A percentile compares a stretch with the other conserved stretches of the same genome.
phyloP scores from a whole-genome alignment of 2,888 invertebrate species.

The Idaea dimidiata region DNA sequence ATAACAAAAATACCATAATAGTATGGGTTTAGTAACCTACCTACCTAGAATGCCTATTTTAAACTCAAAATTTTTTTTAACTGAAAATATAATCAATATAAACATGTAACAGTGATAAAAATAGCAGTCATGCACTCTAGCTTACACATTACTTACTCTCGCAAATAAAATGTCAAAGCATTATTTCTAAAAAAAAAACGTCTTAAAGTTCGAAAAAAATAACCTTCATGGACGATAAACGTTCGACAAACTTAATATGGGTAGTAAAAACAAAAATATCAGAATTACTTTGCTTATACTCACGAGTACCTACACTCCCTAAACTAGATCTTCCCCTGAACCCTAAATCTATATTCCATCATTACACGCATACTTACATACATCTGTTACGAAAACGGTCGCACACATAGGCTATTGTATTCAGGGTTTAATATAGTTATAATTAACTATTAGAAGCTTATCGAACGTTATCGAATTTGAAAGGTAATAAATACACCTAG shows the following conservation, averaged over 20 bases:
- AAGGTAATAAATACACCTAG: constrained; percentile 67
- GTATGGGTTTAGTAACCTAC: background rate
- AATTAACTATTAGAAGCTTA: background rate
- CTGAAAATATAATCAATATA: constrained; percentile 37
- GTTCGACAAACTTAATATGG: background rate
- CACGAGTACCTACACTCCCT: background rate
- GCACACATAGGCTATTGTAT: background rate
- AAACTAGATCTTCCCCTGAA: background rate
- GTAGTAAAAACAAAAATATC: background rate
- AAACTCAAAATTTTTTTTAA: constrained; percentile 33
- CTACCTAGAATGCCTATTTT: constrained; percentile 15
- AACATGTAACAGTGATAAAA: constrained; percentile 42
- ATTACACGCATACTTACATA: background rate
- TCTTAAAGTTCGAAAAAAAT: background rate
- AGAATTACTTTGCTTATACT: background rate
- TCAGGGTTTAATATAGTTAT: constrained; percentile 6
- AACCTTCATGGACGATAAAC: background rate
- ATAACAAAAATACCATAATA: too few species aligned
- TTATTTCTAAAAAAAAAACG: background rate
- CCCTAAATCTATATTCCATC: background rate
- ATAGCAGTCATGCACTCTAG: constrained; percentile 67
- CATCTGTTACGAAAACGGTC: background rate
- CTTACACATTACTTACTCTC: constrained; percentile 54
- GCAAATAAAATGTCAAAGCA: constrained; percentile 42
- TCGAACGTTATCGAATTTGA: constrained; percentile 12